Conservation (phyloP, 2,888 invertebrate species). For the Habroteleia sp. region DNA sequence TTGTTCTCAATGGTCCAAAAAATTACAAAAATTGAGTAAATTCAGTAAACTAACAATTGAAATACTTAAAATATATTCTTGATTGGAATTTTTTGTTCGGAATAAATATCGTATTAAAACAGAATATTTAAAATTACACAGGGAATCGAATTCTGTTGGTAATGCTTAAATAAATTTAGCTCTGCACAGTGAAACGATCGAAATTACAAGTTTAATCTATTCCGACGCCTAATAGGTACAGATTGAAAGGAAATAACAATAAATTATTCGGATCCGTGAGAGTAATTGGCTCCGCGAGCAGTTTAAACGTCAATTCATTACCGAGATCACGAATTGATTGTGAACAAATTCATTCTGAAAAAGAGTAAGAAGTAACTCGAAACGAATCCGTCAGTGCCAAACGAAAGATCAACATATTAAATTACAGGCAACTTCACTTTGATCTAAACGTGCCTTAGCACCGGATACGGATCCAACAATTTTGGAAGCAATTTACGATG, state of each 20-base stretch:
- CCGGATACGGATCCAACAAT: slow-evolving; percentile 16
- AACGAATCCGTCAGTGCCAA: slow-evolving; percentile 42
- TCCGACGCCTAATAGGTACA: slow-evolving; percentile 37
- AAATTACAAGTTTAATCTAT: slow-evolving; percentile 29
- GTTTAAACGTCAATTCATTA: slow-evolving; percentile 52
- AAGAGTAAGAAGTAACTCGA: slow-evolving; percentile 1
- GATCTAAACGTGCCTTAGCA: slow-evolving; percentile 23
- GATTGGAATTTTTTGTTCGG: too few species aligned
- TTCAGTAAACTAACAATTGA: too few species aligned
- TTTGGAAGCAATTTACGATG: slow-evolving; percentile 31
- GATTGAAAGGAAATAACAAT: slow-evolving; percentile 60
- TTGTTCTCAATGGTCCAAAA: too few species aligned
- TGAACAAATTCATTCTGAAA: slow-evolving; percentile 46
- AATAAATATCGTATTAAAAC: too few species aligned
- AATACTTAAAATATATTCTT: too few species aligned
- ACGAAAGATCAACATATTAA: slow-evolving; percentile 55
- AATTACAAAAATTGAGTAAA: too few species aligned
- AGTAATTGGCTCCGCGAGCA: slow-evolving; percentile 50
- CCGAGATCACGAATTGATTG: slow-evolving; percentile 49
- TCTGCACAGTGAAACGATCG: slow-evolving; percentile 35
- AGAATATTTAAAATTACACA: too few species aligned
- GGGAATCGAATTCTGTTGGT: not conserved
- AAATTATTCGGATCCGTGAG: slow-evolving; percentile 50
- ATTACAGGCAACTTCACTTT: slow-evolving; percentile 8
- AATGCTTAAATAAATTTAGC: slow-evolving; percentile 31